Evolutionary conservation across 2,797 vertebrate species (phyloP), one percentile per base, ranked within the genome.

Genomic region (Acanthiza pusilla): DNA sequence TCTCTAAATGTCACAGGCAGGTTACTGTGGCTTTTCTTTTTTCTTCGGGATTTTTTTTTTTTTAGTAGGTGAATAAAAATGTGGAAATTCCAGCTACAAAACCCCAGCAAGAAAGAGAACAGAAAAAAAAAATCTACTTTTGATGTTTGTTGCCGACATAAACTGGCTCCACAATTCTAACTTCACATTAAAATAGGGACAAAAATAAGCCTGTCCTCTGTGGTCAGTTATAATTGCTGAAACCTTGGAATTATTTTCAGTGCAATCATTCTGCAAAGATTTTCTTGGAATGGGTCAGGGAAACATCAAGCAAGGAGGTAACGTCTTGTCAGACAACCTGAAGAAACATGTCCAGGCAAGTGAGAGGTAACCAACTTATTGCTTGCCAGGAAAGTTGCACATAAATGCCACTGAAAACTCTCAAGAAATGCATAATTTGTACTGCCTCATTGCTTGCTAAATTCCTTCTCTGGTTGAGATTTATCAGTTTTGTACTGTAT

Each of bases 231-330:
- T 62, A 96, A 80, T 30, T 82, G 30, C 57, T 26, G 45, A 92
- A 94, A 91, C 65, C 72, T 77, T 96, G 60, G 82, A 72, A 88
- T 95, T 88, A 80, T 61, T 88, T 89, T 88, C 29, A 62, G 62
- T 34, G 20, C 20, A 81, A 75, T 79, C 48, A 60, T 63, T 75
- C 70, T 73, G 79, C 67, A 94, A 93, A 95, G 60, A 54, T 81
- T 91, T 94, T 90, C 67, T 94, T 96, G 94, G 94, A 96, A 88
- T 36, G 8, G 36, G 30, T 40, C 38, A 72, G 66, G 82, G 89
- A 96, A 96, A 95, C 61, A 91, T n/a, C 72, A 88, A 58, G 87
- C 94, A 89, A 88, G 79, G 82, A 93, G 90, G 88, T 75, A 90
- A 91, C 55, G 81, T 75, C 73, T 91, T 88, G 82, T 94, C 58